Evolutionary conservation across 2,797 vertebrate genomes (phyloP), one percentile per base, ranked within the genome.

Genomic region (Clamator glandarius): DNA sequence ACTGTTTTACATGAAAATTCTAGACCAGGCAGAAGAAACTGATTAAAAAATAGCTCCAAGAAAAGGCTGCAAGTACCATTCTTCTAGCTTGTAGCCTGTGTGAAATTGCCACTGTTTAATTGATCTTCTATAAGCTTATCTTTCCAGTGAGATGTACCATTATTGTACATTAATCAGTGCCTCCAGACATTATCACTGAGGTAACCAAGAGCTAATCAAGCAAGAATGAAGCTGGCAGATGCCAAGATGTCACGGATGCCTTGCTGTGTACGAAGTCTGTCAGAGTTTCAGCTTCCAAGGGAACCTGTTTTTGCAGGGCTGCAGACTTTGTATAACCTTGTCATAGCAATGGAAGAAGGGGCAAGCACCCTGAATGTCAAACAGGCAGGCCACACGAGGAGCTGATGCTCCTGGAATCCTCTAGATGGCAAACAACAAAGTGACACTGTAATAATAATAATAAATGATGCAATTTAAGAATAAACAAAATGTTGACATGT

Each of bases 141-240:
- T 97, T 97, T 97, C 95, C 94, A 96, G 95, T 87, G 96, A 97
- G 97, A 97, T 97, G 96, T 96, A 92, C 97, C 95, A 95, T 97
- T 97, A 97, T 96, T 97, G 95, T 97, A 96, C 96, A 97, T 97
- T 97, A 98, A 97, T 97, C 97, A 97, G 96, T 93, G 96, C 96
- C 97, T 97, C 91, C 86, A 97, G 97, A 96, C 96, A 95, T 96
- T 97, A 97, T 97, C 96, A 95, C 96, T 96, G 96, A 97, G 94
- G 96, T 96, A 97, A 97, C 95, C 95, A 97, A 96, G 96, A 97
- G 95, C 96, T 96, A 97, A 97, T 97, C 96, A 97, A 96, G 96
- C 96, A 94, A 19, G 94, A 97, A 93, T 70, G 91, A 91, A 95
- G 94, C 87, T 97, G 95, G 94, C 95, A 97, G 95, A 94, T 8